Conservation (phyloP, 2,888 invertebrate species). For the Scaptomyza parva region DNA sequence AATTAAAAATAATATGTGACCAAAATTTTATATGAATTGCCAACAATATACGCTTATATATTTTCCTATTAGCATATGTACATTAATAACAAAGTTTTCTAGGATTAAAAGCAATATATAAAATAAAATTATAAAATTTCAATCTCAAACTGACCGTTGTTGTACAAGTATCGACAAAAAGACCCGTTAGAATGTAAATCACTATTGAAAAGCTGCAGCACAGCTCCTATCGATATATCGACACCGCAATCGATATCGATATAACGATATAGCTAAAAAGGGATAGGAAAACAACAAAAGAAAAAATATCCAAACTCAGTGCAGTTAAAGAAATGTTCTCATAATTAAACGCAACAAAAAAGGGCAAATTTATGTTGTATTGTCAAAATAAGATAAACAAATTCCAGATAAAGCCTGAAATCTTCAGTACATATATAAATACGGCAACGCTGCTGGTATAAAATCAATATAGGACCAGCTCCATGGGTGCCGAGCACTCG, state of each 20-base stretch:
- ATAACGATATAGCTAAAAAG: not conserved
- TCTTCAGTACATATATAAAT: not conserved
- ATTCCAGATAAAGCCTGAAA: not conserved
- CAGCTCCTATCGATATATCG: constrained; percentile 3
- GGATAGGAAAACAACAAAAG: constrained; percentile 17
- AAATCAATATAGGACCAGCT: constrained; percentile 46
- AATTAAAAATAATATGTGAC: no score
- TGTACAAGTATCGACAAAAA: not conserved
- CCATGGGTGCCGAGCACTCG: constrained; percentile 88
- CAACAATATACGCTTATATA: no score
- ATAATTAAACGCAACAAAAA: not conserved
- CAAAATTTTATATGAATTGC: no score
- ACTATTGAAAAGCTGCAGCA: not conserved
- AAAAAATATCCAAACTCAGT: constrained; percentile 6
- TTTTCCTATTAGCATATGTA: no score
- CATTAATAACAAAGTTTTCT: no score
- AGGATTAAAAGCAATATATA: no score
- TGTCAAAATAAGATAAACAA: not conserved
- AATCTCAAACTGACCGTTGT: not conserved
- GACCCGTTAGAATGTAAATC: not conserved
- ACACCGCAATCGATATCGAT: constrained; percentile 1
- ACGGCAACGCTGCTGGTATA: constrained; percentile 12
- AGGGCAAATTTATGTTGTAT: not conserved
- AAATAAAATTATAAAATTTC: not conserved
- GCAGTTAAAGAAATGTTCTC: not conserved